Evolutionary conservation across 2,797 vertebrate genomes (phyloP).

Genomic region (Neomorphus geoffroyi): DNA sequence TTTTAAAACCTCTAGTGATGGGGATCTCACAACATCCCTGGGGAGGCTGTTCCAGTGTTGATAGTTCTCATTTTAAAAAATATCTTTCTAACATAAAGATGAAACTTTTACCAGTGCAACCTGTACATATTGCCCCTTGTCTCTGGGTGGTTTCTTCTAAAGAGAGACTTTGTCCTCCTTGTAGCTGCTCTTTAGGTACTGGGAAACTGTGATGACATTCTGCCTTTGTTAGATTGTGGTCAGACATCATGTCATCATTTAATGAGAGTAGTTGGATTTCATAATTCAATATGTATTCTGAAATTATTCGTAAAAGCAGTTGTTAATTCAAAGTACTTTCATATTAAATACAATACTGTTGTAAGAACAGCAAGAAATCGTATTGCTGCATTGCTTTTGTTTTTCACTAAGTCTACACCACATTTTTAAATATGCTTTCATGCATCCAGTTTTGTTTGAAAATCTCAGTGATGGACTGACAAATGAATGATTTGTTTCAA

Average conservation of each 20-base stretch:
- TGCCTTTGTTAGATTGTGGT: not conserved
- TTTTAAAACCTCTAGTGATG: not conserved
- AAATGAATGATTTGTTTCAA: not conserved
- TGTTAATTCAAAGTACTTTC: not conserved
- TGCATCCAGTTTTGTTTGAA: not conserved
- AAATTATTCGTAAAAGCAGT: not conserved
- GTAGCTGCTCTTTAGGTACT: not conserved
- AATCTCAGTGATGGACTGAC: not conserved
- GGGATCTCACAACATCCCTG: not conserved
- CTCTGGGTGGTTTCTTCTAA: not conserved
- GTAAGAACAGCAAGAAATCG: not conserved
- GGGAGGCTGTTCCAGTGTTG: not conserved
- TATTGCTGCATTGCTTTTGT: not conserved
- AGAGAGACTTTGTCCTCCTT: not conserved
- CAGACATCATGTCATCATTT: not conserved
- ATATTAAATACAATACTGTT: not conserved
- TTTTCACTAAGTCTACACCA: not conserved
- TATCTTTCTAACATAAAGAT: not conserved
- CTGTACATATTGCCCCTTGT: not conserved
- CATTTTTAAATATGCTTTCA: not conserved
- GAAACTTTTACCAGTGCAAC: not conserved
- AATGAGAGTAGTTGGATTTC: not conserved
- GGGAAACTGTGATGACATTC: not conserved
- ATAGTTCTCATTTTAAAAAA: not conserved
- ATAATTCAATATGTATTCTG: not conserved